A percentile compares a stretch with the other conserved stretches of the same genome.
These are phyloP conservation scores for Amphipoea lucens DNA, from an alignment of 2,888 invertebrate species.

Conservation along the genomic window DNA sequence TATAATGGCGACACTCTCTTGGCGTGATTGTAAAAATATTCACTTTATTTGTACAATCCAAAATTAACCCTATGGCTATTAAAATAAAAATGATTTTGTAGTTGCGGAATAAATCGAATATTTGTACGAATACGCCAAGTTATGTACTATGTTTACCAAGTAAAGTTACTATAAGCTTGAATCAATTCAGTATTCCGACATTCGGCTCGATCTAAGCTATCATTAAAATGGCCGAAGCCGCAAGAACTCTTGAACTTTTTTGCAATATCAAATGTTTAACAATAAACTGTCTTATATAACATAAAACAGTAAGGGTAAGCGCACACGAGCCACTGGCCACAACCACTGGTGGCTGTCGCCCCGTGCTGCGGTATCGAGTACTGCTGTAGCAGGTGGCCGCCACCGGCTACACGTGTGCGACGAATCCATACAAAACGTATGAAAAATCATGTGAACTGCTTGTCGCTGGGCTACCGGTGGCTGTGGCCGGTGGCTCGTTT, in stretches of 20 bases:
- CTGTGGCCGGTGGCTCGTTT: too few relatives aligned
- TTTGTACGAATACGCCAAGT: neutral
- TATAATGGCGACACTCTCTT: neutral
- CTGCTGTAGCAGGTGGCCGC: too few relatives aligned
- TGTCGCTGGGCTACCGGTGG: too few relatives aligned
- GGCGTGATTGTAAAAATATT: neutral
- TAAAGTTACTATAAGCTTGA: neutral
- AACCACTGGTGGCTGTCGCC: too few relatives aligned
- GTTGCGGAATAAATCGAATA: neutral
- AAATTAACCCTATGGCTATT: neutral
- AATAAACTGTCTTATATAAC: too few relatives aligned
- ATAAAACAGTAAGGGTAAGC: too few relatives aligned
- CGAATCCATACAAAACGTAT: too few relatives aligned
- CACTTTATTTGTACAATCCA: neutral
- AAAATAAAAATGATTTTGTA: neutral
- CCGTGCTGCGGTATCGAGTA: too few relatives aligned
- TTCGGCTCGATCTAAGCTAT: neutral
- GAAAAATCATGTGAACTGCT: too few relatives aligned
- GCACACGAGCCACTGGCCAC: too few relatives aligned
- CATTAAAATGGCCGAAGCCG: neutral
- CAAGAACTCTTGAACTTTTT: neutral
- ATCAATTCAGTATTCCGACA: neutral
- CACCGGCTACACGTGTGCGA: too few relatives aligned
- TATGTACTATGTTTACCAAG: neutral
- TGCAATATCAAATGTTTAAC: neutral